phyloP scores from a whole-genome alignment of 2,113 vertebrate genomes.

The Gadus macrocephalus region DNA sequence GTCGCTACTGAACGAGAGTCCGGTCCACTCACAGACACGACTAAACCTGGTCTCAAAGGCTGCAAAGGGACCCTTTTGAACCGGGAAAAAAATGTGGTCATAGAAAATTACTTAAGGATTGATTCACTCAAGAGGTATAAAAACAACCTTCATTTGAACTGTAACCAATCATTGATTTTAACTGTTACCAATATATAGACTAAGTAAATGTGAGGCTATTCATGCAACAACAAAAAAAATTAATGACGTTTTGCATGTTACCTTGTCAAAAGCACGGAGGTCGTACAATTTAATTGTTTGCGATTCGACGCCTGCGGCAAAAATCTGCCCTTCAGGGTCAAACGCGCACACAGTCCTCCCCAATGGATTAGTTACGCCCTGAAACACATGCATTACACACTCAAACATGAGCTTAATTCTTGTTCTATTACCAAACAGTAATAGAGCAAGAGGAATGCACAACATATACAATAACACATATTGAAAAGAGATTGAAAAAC shows the following conservation, averaged over 20 bases:
- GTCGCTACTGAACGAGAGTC: conserved; percentile 96
- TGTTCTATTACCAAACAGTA: no score
- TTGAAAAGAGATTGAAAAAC: no score
- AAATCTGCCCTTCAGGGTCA: conserved; percentile 96
- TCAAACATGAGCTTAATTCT: background rate
- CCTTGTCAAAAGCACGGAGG: conserved; percentile 96
- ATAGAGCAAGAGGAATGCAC: background rate
- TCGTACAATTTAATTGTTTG: conserved; percentile 96
- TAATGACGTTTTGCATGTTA: conserved; percentile 45
- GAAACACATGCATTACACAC: conserved; percentile 31
- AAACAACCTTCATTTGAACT: background rate
- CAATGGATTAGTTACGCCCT: conserved; percentile 94
- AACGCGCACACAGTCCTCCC: conserved; percentile 97
- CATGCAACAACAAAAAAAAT: no score
- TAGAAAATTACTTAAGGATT: background rate
- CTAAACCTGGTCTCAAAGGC: conserved; percentile 91
- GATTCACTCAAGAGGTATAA: background rate
- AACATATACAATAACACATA: background rate
- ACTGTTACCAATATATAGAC: no score
- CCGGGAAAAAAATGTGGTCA: background rate
- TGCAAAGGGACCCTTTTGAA: conserved; percentile 83
- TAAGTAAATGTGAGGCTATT: no score
- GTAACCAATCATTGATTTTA: no score
- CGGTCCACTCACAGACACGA: conserved; percentile 92
- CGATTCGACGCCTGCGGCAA: conserved; percentile 95